Percentiles rank a stretch among this genome's conserved stretches.
Conservation (phyloP, 2,113 vertebrate genomes). For the Carlito syrichta region DNA sequence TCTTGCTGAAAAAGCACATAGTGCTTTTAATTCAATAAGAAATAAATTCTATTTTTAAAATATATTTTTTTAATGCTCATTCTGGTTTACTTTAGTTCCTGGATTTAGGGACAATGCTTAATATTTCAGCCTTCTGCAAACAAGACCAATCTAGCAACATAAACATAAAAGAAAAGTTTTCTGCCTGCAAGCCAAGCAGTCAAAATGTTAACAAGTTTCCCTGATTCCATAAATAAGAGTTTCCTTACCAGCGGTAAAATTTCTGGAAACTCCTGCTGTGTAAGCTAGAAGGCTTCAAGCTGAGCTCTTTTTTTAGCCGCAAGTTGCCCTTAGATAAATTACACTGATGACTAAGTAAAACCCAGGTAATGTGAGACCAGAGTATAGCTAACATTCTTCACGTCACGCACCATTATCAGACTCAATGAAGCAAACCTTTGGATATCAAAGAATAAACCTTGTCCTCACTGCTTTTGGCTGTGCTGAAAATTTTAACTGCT, state of each 20-base stretch:
- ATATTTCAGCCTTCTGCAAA: background rate
- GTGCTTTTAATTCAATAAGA: background rate
- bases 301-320: conserved; percentile 52
- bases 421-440: conserved; percentile 68
- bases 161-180: background rate
- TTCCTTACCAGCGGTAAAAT: conserved; percentile 62
- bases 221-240: conserved; percentile 64
- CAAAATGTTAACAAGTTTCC: conserved; percentile 49
- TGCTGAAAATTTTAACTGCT: conserved; percentile 67
- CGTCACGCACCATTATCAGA: conserved; percentile 69
- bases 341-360: conserved; percentile 74
- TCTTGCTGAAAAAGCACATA: background rate
- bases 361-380: conserved; percentile 62
- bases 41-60: background rate
- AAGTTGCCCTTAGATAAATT: conserved; percentile 72
- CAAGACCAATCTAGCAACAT: background rate
- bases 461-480: conserved; percentile 62
- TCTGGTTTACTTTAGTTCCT: background rate
- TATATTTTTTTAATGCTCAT: background rate
- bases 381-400: conserved; percentile 64
- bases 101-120: background rate
- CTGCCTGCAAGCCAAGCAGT: conserved; percentile 32
- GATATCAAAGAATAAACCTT: conserved; percentile 61
- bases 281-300: conserved; percentile 65
- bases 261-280: conserved; percentile 65